Conservation (phyloP, 2,888 invertebrate species). For the Chymomyza fuscimana region DNA sequence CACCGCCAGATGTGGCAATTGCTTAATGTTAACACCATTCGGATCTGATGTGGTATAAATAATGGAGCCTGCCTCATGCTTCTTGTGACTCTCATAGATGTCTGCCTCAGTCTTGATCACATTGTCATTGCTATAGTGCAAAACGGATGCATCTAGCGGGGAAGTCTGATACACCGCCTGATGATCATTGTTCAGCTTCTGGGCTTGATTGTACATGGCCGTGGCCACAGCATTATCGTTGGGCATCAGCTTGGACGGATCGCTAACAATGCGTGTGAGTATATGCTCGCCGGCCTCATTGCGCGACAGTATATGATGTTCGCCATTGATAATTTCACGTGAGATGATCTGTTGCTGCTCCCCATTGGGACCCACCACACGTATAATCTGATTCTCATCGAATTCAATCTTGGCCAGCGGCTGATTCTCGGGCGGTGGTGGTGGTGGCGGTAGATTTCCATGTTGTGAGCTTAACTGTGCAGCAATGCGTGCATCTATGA, state of each 20-base stretch:
- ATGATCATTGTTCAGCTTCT: constrained; percentile 75
- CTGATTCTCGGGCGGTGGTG: constrained; percentile 65
- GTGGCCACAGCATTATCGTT: constrained; percentile 78
- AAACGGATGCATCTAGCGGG: constrained; percentile 78
- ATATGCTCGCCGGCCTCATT: constrained; percentile 80
- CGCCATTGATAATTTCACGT: constrained; percentile 80
- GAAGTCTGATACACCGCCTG: constrained; percentile 78
- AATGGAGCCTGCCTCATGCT: constrained; percentile 77
- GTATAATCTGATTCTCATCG: constrained; percentile 79
- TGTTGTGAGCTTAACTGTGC: constrained; percentile 74
- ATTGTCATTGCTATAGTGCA: constrained; percentile 77
- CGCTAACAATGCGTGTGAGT: constrained; percentile 79
- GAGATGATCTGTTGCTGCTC: constrained; percentile 80
- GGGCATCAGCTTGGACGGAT: constrained; percentile 79
- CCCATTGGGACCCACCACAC: constrained; percentile 79
- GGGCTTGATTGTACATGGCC: constrained; percentile 79
- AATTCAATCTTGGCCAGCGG: constrained; percentile 79
- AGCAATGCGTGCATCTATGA: constrained; percentile 79
- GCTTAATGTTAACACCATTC: constrained; percentile 79
- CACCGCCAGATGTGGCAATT: constrained; percentile 77
- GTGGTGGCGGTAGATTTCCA: constrained; percentile 41
- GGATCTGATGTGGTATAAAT: constrained; percentile 79
- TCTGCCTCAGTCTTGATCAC: constrained; percentile 78
- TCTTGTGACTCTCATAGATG: constrained; percentile 78
- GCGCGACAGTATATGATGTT: constrained; percentile 79